Evolutionary conservation across 2,113 vertebrate genomes (phyloP), one percentile per base, ranked within the genome.

Genomic region (Aldabrachelys gigantea): DNA sequence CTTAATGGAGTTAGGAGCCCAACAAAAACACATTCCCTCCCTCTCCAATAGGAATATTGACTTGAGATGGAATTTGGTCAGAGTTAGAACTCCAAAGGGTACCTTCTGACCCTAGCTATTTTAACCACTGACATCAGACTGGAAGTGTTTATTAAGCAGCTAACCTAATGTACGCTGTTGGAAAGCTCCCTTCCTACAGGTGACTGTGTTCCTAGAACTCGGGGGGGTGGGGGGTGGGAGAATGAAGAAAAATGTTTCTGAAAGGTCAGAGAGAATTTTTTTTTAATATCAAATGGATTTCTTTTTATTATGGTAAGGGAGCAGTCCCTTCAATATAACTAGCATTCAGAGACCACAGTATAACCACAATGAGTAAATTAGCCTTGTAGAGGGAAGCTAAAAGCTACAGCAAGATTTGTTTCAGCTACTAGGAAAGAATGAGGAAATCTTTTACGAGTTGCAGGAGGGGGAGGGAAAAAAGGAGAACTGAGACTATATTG

Each of bases 291-390:
- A 83, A 88, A 75, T 82, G 89, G 88, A 93, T 95, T 96, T 94
- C 89, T 95, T 84, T 92, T 95, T 93, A 90, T 83, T 93, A 87
- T 94, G 92, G 89, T 93, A 86, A 94, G 80, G 90, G 59, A 92
- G 69, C 85, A 87, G 85, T 69, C 88, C 87, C 89, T 96, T 92
- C 88, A 94, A 95, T 79, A 86, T 94, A 94, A 87, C 75, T 94
- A 97, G 91, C 96, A 95, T 95, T 89, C 93, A 92, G 89, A 89
- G 88, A 94, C 95, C 96, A 95, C 95, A 95, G 84, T 76, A 85
- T 83, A 94, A 97, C 95, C 94, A 96, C 97, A 94, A 89, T 38
- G 79, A 92, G 89, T 89, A 96, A 96, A 97, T 97, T 95, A 94
- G 94, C 91, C 94, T 88, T 92, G 80, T 92, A 94, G 91, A 86